phyloP scores from a whole-genome alignment of 2,888 invertebrate species.

The Xanthia togata region DNA sequence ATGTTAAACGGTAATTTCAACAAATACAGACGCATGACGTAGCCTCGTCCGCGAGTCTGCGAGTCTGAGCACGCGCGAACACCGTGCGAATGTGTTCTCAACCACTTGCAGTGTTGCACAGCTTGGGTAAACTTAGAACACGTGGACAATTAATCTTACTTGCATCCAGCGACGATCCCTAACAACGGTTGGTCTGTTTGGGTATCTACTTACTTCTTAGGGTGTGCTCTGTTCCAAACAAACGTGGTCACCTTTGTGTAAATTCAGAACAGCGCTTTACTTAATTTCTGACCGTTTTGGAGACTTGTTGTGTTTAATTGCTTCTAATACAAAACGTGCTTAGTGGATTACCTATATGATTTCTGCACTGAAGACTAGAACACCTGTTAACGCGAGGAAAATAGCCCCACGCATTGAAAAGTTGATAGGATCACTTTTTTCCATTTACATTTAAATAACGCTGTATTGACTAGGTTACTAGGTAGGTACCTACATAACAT shows the following conservation, averaged over 20 bases:
- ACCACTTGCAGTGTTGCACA: conserved; percentile 56
- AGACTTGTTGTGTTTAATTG: background rate
- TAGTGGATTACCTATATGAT: conserved; percentile 16
- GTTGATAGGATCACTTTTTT: conserved; percentile 42
- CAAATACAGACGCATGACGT: conserved; percentile 58
- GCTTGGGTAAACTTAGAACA: conserved; percentile 52
- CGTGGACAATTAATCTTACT: conserved; percentile 34
- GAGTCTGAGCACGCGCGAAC: conserved; percentile 57
- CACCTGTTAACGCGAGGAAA: conserved; percentile 46
- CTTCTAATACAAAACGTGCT: background rate
- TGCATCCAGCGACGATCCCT: conserved; percentile 3
- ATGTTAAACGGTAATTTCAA: conserved; percentile 59
- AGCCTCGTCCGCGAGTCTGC: conserved; percentile 30
- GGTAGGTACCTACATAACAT: background rate
- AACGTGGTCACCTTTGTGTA: conserved; percentile 12
- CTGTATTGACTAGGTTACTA: background rate
- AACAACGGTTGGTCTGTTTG: background rate
- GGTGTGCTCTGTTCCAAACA: background rate
- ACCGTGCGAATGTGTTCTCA: conserved; percentile 55
- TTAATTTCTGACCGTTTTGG: background rate
- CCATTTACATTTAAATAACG: conserved; percentile 52
- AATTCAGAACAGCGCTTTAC: conserved; percentile 10
- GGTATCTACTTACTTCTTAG: background rate
- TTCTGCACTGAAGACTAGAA: conserved; percentile 27
- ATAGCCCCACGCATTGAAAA: conserved; percentile 22